Conservation (phyloP, 2,797 vertebrate genomes). For the Mormyrops attenuatus region DNA sequence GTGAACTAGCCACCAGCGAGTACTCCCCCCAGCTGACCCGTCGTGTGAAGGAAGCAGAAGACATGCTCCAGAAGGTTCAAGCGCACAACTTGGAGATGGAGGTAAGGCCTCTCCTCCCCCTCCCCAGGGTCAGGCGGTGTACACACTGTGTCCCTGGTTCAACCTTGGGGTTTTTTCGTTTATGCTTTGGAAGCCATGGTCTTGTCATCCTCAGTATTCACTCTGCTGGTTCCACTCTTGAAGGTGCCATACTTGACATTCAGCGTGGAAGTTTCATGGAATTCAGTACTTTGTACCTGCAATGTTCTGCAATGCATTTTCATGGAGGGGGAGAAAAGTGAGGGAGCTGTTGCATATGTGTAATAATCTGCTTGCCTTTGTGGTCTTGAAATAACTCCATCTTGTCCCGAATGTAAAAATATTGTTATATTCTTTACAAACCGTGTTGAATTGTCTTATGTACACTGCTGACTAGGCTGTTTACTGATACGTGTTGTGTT, state of each 20-base stretch:
- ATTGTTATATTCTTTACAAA: background rate
- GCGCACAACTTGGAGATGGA: constrained; percentile 78
- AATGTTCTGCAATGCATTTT: background rate
- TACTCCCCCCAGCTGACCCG: constrained; percentile 81
- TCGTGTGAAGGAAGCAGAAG: constrained; percentile 81
- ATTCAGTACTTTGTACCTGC: background rate
- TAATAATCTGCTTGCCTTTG: background rate
- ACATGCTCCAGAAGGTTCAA: constrained; percentile 79
- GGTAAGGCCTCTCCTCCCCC: constrained; percentile 54
- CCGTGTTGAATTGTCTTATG: background rate
- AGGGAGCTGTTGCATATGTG: background rate
- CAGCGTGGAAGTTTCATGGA: background rate
- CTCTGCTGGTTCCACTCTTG: background rate
- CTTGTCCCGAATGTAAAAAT: background rate
- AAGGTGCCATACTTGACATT: background rate
- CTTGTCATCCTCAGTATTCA: background rate
- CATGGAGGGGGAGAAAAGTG: background rate
- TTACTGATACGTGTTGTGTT: background rate
- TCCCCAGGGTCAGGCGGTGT: background rate
- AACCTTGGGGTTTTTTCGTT: background rate
- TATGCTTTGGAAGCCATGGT: background rate
- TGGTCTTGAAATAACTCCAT: background rate
- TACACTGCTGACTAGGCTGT: background rate
- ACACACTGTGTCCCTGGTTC: background rate
- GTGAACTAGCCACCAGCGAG: constrained; percentile 72